Base-by-base conservation (phyloP, 2,113 vertebrate genomes). In the Pithys albifrons region DNA sequence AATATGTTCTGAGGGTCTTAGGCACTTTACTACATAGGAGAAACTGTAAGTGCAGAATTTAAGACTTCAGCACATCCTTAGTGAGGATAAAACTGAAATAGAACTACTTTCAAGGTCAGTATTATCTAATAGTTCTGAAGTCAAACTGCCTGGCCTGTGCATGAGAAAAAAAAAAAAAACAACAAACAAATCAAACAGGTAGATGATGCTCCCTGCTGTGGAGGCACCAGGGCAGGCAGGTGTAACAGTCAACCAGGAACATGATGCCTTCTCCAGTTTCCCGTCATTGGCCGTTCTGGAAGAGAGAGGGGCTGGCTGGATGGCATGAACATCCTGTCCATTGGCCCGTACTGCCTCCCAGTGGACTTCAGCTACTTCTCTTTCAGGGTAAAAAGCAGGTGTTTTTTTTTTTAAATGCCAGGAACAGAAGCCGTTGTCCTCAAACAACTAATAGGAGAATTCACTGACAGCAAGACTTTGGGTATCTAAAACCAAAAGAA, bases 391-490 rank as follows among this genome's bases (percentile, higher is more conserved):
- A 71, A 79, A 69, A 10, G 4, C 18, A 16, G 14, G 3, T 1
- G 20, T 7, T 8, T 31, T 71, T 24, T 7, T 8, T 31, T 71
- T 17, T 51, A 55, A 49, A 46, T 19, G 45, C 31, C 14, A 1
- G 1, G 3, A 19, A 22, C 19, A 48, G 45, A 83, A 52, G 41
- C 24, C 49, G 17, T 19, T 58, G 59, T n/a, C 46, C 59, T 62
- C 0, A 0, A 19, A 37, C n/a, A 67, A 20, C 54, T 57, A 14
- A 33, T 15, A 23, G 35, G 29, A 4, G 7, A 62, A 45, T 41
- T 74, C 39, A 54, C 19, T 3, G 33, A 39, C 1, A 10, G 61
- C 0, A 1, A 73, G n/a, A 23, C 7, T 88, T 64, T 1, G 4
- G 41, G 18, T 52, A 23, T 46, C 43, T 46, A 33, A 55, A 73